These are phyloP conservation scores for Pemphigus obesinymphae DNA, from an alignment of 1,140 invertebrate species.

Conservation along the genomic window DNA sequence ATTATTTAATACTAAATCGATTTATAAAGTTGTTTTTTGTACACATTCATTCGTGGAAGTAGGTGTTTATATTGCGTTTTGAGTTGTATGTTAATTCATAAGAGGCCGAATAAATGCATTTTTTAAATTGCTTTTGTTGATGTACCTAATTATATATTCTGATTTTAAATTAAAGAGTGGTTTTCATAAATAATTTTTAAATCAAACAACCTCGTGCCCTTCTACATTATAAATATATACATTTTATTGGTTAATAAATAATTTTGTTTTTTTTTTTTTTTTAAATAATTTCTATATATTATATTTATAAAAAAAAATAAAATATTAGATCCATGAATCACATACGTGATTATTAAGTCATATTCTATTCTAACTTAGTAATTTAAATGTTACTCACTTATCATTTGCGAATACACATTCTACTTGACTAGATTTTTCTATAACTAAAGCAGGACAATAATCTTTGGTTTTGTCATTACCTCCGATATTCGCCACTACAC, in stretches of 20 bases:
- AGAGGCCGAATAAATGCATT: background rate
- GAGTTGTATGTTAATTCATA: no score
- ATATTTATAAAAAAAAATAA: background rate
- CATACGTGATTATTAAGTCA: no score
- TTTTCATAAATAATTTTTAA: background rate
- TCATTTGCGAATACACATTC: slow-evolving; percentile 29
- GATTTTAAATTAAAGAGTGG: background rate
- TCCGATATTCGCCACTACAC: background rate
- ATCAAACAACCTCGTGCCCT: no score
- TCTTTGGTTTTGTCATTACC: background rate
- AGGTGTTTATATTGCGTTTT: background rate
- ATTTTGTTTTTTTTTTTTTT: no score
- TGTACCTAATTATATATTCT: background rate
- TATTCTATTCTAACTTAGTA: no score
- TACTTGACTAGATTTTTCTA: slow-evolving; percentile 11
- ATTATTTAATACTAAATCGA: background rate
- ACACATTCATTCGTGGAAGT: background rate
- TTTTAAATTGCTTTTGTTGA: background rate
- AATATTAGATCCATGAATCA: no score
- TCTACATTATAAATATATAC: no score
- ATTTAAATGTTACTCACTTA: background rate
- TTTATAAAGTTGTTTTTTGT: background rate
- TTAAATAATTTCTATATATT: no score
- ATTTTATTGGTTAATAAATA: no score
- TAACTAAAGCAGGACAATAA: background rate